A percentile compares a stretch with the other conserved stretches of the same genome.
phyloP scores from a whole-genome alignment of 2,113 vertebrate genomes.

The Ibidorhyncha struthersii region DNA sequence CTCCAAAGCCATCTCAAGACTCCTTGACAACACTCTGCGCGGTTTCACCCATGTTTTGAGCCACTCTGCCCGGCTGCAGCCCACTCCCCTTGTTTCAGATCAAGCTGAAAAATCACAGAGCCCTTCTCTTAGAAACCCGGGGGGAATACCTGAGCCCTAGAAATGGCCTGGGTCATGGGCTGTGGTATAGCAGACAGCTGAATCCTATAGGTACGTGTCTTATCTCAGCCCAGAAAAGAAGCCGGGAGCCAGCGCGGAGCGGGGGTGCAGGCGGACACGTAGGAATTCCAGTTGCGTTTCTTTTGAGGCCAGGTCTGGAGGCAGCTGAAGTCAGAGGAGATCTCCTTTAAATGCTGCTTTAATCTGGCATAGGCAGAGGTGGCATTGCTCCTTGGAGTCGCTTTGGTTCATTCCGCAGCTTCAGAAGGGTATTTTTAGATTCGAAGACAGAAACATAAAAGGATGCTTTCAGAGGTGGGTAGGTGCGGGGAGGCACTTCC shows the following conservation, averaged over 20 bases:
- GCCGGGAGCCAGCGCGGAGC: neutral
- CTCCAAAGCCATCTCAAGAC: neutral
- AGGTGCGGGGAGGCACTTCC: neutral
- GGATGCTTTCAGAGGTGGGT: neutral
- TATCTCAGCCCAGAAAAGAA: neutral
- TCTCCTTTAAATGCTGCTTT: neutral
- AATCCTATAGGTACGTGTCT: neutral
- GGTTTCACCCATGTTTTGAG: neutral
- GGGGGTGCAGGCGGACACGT: accelerated
- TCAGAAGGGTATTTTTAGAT: neutral
- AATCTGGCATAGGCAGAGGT: accelerated
- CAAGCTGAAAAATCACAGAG: neutral
- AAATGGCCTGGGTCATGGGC: neutral
- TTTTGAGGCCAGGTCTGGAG: neutral
- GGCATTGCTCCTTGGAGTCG: neutral
- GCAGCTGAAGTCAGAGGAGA: neutral
- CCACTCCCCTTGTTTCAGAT: neutral
- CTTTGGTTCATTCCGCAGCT: neutral
- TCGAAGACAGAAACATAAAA: neutral
- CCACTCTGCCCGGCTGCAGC: neutral
- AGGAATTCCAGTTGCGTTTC: neutral
- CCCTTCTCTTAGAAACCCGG: neutral
- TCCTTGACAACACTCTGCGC: accelerated
- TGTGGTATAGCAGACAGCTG: neutral
- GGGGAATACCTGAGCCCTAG: neutral